These are phyloP conservation scores for Chelonoidis abingdonii DNA, from an alignment of 2,113 vertebrate genomes.

Conservation along the genomic window DNA sequence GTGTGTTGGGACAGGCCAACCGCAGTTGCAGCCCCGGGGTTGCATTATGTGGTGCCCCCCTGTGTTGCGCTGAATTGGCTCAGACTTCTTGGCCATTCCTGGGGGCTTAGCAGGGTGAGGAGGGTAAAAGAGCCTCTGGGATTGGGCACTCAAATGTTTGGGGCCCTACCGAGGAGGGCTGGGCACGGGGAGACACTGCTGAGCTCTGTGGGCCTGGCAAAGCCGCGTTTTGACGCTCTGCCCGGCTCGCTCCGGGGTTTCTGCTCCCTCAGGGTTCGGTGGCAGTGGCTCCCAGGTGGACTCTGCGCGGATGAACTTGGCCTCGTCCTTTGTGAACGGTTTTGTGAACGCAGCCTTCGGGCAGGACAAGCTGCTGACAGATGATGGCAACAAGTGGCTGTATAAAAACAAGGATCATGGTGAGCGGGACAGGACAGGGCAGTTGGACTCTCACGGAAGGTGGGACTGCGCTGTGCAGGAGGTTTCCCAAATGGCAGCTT, in stretches of 20 bases:
- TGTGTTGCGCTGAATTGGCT: not conserved
- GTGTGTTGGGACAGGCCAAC: not conserved
- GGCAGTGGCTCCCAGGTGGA: slow-evolving; percentile 98
- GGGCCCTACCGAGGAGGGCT: not conserved
- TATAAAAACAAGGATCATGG: slow-evolving; percentile 99
- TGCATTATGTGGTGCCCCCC: not conserved
- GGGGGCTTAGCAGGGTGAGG: not conserved
- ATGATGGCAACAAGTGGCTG: slow-evolving; percentile 99
- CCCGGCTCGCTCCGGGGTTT: not conserved
- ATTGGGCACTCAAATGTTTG: not conserved
- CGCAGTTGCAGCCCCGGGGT: not conserved
- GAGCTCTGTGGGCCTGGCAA: not conserved
- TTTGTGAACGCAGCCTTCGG: slow-evolving; percentile 98
- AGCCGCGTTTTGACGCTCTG: not conserved
- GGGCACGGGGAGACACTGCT: not conserved
- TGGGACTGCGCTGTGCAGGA: not conserved
- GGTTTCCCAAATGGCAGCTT: not conserved
- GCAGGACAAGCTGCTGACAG: slow-evolving; percentile 97
- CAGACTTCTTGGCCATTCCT: accelerated
- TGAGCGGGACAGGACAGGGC: slow-evolving; percentile 52
- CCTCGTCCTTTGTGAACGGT: slow-evolving; percentile 97
- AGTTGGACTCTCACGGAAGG: not conserved
- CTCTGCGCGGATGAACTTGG: slow-evolving; percentile 98
- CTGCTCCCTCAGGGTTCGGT: slow-evolving; percentile 86
- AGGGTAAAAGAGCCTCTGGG: not conserved